Evolutionary conservation across 2,888 invertebrate species (phyloP), one percentile per base, ranked within the genome.

Genomic region (Tenodera sinensis): DNA sequence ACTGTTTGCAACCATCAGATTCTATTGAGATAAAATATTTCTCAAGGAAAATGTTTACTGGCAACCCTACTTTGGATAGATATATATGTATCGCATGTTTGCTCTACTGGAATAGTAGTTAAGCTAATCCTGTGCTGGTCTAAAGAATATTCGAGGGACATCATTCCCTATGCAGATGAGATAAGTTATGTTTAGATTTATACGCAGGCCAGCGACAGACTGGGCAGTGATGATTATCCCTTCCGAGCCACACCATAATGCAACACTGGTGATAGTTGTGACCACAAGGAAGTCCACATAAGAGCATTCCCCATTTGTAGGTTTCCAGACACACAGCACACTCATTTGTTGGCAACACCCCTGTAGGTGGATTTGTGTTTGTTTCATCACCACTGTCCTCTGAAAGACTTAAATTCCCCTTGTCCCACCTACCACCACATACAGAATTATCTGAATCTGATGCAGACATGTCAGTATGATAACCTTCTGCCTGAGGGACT

Each of bases 201-300:
- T 94, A 94, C 0, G 94, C 93, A n/a, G 94, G 94, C 94, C 94
- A 94, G 14, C 95, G 92, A 91, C 95, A 95, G 20, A 94, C 93
- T 3, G 95, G 95, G 91, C 95, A 95, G 90, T 94, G 93, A 91
- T 94, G 94, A 91, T 94, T 94, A 90, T 94, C 94, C 88, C 94
- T 92, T 9, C 92, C 92, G 25, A 95, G 92, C 95, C 95, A 95
- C 25, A 92, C 91, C 91, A 93, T 91, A 83, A 95, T 94, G 91
- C 95, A 95, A n/a, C 92, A 91, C 90, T 93, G 93, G 91, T 95
- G 95, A 91, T 94, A 95, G 89, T 92, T 93, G 91, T 95, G 95
- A 8, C 93, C 93, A 91, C 94, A 95, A 1, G 94, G 94, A 89
- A 95, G 92, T 3, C 94, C 94, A 91, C 94, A 94, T 71, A 95